These are phyloP conservation scores for Cataglyphis albicans DNA, from an alignment of 2,888 invertebrate genomes.

Conservation along the genomic window DNA sequence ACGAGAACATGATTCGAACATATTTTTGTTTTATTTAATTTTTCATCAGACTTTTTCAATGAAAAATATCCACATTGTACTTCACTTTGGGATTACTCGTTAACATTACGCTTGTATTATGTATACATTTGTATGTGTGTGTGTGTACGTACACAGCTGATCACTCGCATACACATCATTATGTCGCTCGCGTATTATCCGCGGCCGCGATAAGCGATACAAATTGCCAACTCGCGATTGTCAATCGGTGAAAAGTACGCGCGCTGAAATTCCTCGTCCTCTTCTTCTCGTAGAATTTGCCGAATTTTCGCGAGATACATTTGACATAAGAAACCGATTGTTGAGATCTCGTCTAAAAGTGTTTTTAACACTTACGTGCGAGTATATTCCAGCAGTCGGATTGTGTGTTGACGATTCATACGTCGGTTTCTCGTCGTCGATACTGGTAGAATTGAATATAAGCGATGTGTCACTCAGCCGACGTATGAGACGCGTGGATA, in stretches of 20 bases:
- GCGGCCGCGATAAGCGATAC: neutral
- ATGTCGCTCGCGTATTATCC: neutral
- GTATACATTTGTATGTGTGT: neutral
- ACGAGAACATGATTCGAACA: neutral
- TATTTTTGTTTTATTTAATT: conserved; percentile 7
- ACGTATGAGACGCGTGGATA: conserved; percentile 4
- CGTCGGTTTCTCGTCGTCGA: neutral
- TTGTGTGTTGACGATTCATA: neutral
- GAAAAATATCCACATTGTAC: neutral
- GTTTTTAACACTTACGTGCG: neutral
- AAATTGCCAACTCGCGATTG: neutral
- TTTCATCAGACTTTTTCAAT: neutral
- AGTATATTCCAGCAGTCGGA: neutral
- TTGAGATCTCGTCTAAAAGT: neutral
- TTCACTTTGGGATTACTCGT: neutral
- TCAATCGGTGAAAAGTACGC: neutral
- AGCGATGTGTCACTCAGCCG: conserved; percentile 21
- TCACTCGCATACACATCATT: neutral
- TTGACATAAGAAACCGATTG: neutral
- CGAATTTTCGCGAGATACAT: neutral
- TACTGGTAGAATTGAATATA: neutral
- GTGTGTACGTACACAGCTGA: neutral
- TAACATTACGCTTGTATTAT: neutral
- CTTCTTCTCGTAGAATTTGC: neutral
- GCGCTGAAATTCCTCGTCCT: neutral